phyloP scores from a whole-genome alignment of 2,888 invertebrate genomes.

The Lysandra coridon region DNA sequence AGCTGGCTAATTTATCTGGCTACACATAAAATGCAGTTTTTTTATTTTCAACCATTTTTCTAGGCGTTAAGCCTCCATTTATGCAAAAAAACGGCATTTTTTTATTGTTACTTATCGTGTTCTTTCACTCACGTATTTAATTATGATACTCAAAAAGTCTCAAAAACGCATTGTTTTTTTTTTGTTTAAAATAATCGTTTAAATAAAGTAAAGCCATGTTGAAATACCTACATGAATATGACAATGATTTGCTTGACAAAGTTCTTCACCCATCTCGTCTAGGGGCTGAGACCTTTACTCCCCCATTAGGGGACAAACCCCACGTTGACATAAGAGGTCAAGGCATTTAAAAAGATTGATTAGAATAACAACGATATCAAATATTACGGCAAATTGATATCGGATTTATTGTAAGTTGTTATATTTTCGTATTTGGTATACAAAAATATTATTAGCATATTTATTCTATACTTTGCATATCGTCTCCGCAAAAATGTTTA shows the following conservation, averaged over 20 bases:
- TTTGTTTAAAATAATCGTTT: background rate
- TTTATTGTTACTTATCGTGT: too few species aligned
- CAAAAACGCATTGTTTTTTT: too few species aligned
- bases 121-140: too few species aligned
- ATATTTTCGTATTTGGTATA: background rate
- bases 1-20: too few species aligned
- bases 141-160: too few species aligned
- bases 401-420: background rate
- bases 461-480: background rate
- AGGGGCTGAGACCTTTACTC: constrained; percentile 7
- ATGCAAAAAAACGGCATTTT: too few species aligned
- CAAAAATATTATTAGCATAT: background rate
- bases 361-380: constrained; percentile 7
- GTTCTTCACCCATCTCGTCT: background rate
- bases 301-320: constrained; percentile 10
- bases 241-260: background rate
- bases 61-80: too few species aligned
- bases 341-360: constrained; percentile 14
- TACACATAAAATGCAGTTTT: too few species aligned
- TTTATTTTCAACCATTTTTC: too few species aligned
- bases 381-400: background rate
- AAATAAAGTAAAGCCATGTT: background rate
- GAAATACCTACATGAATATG: background rate
- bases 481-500: too few species aligned
- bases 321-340: background rate